Conservation (phyloP, 2,797 vertebrate genomes). For the Rhinogobio ventralis region DNA sequence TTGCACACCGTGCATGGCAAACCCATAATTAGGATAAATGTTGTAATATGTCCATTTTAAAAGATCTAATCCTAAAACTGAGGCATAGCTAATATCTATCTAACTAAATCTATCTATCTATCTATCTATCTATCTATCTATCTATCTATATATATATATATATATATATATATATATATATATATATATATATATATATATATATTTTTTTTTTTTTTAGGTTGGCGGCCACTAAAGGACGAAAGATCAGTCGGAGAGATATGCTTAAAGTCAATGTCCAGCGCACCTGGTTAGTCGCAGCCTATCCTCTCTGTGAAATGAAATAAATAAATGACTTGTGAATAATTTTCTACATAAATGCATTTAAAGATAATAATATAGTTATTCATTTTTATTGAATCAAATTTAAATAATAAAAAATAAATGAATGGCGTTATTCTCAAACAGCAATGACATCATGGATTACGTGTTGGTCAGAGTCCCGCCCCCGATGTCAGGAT, state of each 20-base stretch:
- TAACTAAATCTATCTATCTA: no score
- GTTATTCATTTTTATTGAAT: not conserved
- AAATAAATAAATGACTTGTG: not conserved
- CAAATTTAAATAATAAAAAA: not conserved
- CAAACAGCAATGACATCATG: conserved; percentile 83
- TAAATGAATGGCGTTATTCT: not conserved
- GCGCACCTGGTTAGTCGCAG: conserved; percentile 73
- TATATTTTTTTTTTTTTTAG: conserved; percentile 61
- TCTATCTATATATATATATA: no score
- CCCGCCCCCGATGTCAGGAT: conserved; percentile 70
- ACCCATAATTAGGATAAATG: not conserved
- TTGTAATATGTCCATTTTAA: not conserved
- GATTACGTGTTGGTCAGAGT: conserved; percentile 82
- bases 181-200: no score
- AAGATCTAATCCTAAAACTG: not conserved
- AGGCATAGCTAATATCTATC: no score
- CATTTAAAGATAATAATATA: not conserved
- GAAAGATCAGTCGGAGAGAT: conserved; percentile 73
- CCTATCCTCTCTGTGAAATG: not conserved
- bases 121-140: no score
- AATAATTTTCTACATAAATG: not conserved
- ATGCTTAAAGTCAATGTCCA: conserved; percentile 76
- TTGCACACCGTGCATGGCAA: not conserved
- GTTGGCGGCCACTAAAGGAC: conserved; percentile 79
- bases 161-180: no score